These are phyloP conservation scores for Oceanodroma tethys DNA, from an alignment of 2,113 vertebrate genomes.

Conservation along the genomic window DNA sequence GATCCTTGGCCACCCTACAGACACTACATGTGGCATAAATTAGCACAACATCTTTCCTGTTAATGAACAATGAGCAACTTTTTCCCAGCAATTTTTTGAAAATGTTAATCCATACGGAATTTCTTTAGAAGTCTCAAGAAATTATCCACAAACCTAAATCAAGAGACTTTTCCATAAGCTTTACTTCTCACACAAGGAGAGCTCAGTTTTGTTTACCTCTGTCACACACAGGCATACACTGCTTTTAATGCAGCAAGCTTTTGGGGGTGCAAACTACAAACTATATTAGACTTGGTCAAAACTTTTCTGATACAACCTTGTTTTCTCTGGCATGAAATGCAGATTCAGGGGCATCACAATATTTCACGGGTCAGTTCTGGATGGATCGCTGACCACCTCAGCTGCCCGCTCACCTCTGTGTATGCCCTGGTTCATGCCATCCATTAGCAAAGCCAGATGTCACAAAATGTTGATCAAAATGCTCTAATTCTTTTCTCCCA, in stretches of 20 bases:
- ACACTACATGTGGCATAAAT: constrained; percentile 37
- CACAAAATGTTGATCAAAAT: not conserved
- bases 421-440: not conserved
- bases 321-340: not conserved
- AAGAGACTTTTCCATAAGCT: not conserved
- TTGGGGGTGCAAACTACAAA: not conserved
- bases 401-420: not conserved
- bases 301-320: not conserved
- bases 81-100: not conserved
- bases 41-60: constrained; percentile 24
- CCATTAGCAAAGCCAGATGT: not conserved
- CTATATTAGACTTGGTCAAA: not conserved
- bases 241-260: not conserved
- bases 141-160: not conserved
- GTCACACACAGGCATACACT: not conserved
- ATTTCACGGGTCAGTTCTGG: not conserved
- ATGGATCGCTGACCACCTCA: not conserved
- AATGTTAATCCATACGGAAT: not conserved
- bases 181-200: not conserved
- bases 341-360: not conserved
- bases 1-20: constrained; percentile 20
- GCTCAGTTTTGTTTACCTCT: not conserved
- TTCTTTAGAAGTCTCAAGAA: constrained; percentile 24
- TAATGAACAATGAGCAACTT: constrained; percentile 32
- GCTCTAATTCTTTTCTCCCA: not conserved